These are phyloP conservation scores for Triops cancriformis DNA, from an alignment of 1,140 invertebrate species.

Conservation along the genomic window DNA sequence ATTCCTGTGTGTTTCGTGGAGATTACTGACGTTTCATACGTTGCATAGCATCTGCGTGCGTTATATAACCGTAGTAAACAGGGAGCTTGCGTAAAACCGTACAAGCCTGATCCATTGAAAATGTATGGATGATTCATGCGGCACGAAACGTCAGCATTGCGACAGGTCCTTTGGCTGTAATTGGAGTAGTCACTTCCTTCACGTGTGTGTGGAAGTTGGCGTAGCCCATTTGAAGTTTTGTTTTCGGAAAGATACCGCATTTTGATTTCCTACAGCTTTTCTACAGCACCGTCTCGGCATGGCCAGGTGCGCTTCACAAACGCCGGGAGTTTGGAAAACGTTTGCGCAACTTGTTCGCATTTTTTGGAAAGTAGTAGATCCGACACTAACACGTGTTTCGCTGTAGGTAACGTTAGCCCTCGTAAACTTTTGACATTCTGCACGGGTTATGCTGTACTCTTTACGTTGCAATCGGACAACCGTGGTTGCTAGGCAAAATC, in stretches of 20 bases:
- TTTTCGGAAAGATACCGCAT: neutral
- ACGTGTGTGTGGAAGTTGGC: neutral
- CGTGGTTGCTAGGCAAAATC: neutral
- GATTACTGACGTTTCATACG: neutral
- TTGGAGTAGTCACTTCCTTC: neutral
- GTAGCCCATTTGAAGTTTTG: neutral
- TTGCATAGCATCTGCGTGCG: neutral
- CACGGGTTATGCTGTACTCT: neutral
- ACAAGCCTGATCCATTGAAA: neutral
- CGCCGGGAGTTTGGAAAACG: neutral
- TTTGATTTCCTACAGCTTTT: neutral
- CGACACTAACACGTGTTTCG: conserved; percentile 4
- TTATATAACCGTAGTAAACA: neutral
- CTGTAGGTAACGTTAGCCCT: neutral
- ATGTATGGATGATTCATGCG: neutral
- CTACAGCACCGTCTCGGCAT: neutral
- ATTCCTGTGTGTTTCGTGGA: no score
- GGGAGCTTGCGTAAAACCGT: neutral
- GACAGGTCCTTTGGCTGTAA: neutral
- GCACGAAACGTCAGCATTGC: neutral
- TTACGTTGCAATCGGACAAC: neutral
- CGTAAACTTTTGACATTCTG: neutral
- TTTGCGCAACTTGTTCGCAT: neutral
- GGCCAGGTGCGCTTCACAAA: neutral
- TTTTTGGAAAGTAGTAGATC: neutral